Evolutionary conservation across 2,888 invertebrate genomes (phyloP).

Genomic region (Hylaea fasciaria): DNA sequence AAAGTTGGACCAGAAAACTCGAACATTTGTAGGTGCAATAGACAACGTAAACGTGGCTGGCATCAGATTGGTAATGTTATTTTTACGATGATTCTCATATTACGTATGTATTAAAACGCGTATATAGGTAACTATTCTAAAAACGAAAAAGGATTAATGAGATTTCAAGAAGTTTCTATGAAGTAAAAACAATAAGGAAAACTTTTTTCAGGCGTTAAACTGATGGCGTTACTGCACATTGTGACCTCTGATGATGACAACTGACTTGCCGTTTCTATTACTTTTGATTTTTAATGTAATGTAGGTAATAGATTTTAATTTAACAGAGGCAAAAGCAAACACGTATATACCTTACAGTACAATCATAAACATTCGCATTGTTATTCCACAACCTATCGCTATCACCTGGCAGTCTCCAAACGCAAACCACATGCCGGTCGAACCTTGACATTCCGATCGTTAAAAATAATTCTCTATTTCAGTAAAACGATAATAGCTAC

Average conservation of each 20-base stretch:
- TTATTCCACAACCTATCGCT: conserved; percentile 51
- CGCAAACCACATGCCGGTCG: conserved; percentile 75
- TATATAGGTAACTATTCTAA: too few relatives aligned
- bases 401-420: conserved; percentile 73
- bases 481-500: conserved; percentile 47
- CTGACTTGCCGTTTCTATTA: background rate
- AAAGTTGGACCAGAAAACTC: too few relatives aligned
- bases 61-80: background rate
- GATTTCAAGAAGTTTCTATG: background rate
- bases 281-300: background rate
- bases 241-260: too few relatives aligned
- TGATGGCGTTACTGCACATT: too few relatives aligned
- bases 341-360: background rate
- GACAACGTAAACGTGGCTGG: background rate
- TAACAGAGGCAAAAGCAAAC: too few relatives aligned
- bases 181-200: too few relatives aligned
- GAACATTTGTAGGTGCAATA: too few relatives aligned
- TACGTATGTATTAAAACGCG: conserved; percentile 4
- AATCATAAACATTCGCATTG: conserved; percentile 24
- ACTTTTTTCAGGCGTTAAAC: too few relatives aligned
- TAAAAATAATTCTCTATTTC: conserved; percentile 83
- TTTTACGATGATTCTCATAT: conserved; percentile 4
- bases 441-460: conserved; percentile 82
- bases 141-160: conserved; percentile 8
- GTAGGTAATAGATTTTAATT: background rate